Base-by-base conservation (phyloP, 2,888 invertebrate genomes). In the Silvanus unidentatus region DNA sequence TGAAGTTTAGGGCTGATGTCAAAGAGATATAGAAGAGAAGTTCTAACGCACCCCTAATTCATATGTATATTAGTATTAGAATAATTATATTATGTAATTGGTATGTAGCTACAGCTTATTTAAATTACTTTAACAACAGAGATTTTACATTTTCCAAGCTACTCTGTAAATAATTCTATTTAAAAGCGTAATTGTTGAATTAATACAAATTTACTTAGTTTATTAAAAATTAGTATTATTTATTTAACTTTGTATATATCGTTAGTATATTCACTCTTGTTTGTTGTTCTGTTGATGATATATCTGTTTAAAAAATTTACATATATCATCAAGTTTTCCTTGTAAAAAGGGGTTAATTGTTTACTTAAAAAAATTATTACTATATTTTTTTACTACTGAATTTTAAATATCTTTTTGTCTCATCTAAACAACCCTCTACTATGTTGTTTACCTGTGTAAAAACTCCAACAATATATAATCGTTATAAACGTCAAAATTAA, bases 51-150 rank as follows among this genome's bases (percentile, higher is more conserved):
- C 47, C 48, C 51, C 48, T 52, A 49, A 53, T 55, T 55, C 55
- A 55, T 54, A 52, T 54, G 52, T 50, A 54, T 55, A 55, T 55
- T 53, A 55, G 53, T 53, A 48, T 52, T 50, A 53, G 53, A 39
- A 43, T 52, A 55, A 55, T 53, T 52, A 45, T 48, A 52, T 55
- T 52, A 53, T 44, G 48, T 51, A 53, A 53, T 55, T 53, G 52
- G 46, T 45, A 22, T 32, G 48, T 44, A 54, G 50, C 49, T 48
- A 46, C 42, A 43, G 54, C 53, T 49, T 54, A 54, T 54, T 54
- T 54, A 54, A 52, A 54, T n/a, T 54, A 50, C 47, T 50, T 47
- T 40, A 11, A 37, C 16, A 11, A 51, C 44, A 48, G 49, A 44
- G 54, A 51, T 53, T 53, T 53, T 46, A 47, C 42, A 54, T 49